phyloP scores from a whole-genome alignment of 2,113 vertebrate genomes.

The Halcyon malimbica region DNA sequence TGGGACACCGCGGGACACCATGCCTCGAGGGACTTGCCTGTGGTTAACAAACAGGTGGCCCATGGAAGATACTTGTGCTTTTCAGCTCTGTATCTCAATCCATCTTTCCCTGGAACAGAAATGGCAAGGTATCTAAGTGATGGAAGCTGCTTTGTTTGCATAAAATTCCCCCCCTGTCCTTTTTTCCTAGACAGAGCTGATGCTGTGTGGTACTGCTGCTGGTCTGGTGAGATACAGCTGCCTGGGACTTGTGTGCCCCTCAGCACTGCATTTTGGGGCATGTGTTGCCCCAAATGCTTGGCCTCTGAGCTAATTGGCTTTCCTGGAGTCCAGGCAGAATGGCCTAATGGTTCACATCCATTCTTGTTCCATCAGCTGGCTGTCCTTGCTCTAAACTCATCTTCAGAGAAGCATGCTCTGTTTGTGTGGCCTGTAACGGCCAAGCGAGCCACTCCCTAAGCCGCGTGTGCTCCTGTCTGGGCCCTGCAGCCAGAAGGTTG shows the following conservation, averaged over 20 bases:
- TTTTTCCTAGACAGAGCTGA: background rate
- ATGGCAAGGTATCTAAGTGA: background rate
- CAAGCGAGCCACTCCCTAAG: background rate
- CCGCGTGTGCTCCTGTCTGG: background rate
- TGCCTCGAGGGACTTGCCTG: background rate
- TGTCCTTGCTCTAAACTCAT: background rate
- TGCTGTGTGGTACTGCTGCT: background rate
- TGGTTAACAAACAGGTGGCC: background rate
- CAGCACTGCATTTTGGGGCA: background rate
- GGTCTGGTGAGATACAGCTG: background rate
- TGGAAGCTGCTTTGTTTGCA: background rate
- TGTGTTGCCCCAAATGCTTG: background rate
- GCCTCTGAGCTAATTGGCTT: background rate
- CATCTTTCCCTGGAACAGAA: background rate
- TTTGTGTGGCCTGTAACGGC: background rate
- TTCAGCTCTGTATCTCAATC: background rate
- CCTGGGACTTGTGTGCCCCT: background rate
- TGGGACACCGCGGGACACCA: background rate
- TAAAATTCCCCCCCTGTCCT: background rate
- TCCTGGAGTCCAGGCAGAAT: background rate
- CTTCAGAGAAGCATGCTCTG: background rate
- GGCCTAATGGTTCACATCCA: background rate
- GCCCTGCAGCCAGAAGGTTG: conserved; percentile 1
- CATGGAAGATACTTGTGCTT: background rate
- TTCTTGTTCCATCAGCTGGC: background rate